Percentiles rank a stretch among this genome's conserved stretches.
These are phyloP conservation scores for Malthinus seriepunctatus DNA, from an alignment of 2,888 invertebrate species.

Conservation along the genomic window DNA sequence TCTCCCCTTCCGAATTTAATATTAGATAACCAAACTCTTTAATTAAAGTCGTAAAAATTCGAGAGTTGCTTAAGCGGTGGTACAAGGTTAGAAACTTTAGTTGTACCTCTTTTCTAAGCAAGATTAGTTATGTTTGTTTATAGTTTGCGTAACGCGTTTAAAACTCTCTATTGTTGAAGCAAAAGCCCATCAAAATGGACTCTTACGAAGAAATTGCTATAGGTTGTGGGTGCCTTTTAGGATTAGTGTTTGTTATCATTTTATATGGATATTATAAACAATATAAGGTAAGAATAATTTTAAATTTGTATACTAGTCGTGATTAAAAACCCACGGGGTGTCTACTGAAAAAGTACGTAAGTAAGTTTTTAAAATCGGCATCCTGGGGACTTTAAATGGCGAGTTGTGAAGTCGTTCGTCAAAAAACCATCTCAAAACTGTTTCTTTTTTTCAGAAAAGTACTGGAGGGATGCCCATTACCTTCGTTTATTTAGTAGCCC, in stretches of 20 bases:
- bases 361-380: not conserved
- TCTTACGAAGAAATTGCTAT: not conserved
- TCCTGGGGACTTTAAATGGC: no score
- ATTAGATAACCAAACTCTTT: no score
- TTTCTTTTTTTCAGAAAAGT: slow-evolving; percentile 9
- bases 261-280: slow-evolving; percentile 3
- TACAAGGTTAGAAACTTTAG: no score
- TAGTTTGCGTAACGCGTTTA: no score
- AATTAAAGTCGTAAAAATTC: no score
- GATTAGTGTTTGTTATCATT: not conserved
- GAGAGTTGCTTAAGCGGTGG: no score
- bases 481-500: not conserved
- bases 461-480: slow-evolving; percentile 3
- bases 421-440: not conserved
- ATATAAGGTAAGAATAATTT: slow-evolving; percentile 3
- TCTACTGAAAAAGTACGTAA: no score
- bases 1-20: no score
- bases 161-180: no score
- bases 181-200: not conserved
- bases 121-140: no score
- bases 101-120: no score
- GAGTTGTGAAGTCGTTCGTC: not conserved
- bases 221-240: not conserved
- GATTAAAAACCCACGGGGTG: not conserved
- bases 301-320: not conserved